These are phyloP conservation scores for Carpatolechia fugitivella DNA, from an alignment of 2,888 invertebrate species.

Conservation along the genomic window DNA sequence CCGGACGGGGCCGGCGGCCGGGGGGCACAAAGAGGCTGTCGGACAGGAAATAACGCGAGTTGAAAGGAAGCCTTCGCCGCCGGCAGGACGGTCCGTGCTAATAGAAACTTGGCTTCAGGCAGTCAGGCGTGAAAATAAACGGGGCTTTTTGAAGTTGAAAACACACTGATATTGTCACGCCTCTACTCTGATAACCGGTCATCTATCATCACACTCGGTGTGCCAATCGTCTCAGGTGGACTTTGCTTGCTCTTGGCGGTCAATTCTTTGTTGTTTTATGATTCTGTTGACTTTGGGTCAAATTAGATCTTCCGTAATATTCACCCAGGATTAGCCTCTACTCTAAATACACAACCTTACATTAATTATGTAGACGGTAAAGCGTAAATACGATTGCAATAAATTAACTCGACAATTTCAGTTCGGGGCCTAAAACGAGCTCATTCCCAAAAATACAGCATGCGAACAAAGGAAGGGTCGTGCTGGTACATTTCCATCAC, in stretches of 20 bases:
- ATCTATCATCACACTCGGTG: too few relatives aligned
- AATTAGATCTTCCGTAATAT: too few relatives aligned
- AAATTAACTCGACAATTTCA: conserved; percentile 10
- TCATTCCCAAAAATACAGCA: conserved; percentile 32
- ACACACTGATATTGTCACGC: too few relatives aligned
- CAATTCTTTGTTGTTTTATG: too few relatives aligned
- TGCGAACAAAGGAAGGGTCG: conserved; percentile 46
- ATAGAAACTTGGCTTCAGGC: background rate
- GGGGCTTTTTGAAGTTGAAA: background rate
- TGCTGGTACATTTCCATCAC: conserved; percentile 36
- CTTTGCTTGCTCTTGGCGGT: too few relatives aligned
- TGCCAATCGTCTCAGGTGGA: too few relatives aligned
- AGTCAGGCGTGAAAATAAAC: background rate
- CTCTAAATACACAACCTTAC: too few relatives aligned
- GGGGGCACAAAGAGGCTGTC: conserved; percentile 5
- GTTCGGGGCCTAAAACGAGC: conserved; percentile 24
- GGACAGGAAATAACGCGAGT: conserved; percentile 3
- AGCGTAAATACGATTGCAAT: conserved; percentile 1
- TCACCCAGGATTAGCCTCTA: too few relatives aligned
- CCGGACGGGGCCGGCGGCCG: background rate
- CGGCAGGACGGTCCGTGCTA: background rate
- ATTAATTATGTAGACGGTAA: conserved; percentile 4
- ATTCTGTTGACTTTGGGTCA: too few relatives aligned
- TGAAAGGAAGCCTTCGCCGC: background rate
- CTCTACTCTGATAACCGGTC: too few relatives aligned